Base-by-base conservation (phyloP, 2,113 vertebrate species). In the Gymnarchus niloticus region DNA sequence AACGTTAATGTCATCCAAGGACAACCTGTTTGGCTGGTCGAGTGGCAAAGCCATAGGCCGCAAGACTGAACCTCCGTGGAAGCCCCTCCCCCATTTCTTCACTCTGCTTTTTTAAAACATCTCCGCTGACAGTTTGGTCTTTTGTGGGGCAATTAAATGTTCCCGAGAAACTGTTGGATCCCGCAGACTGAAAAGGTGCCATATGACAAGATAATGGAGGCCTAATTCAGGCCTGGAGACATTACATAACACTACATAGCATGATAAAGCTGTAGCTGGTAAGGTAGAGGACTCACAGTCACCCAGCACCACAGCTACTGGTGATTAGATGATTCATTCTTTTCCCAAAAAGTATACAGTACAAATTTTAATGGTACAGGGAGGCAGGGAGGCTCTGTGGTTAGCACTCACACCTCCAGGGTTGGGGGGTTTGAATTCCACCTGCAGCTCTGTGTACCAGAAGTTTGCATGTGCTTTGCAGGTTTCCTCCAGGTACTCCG, bases 91-190 rank as follows among this genome's bases (percentile, higher is more conserved):
- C 9, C 23, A 1, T 81, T 9, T 14, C 48, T 6, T 48, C 65
- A 7, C 65, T 1, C 65, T 73, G 33, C 19, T 41, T 33, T 73
- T 33, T 73, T 41, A 51, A 6, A 1, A 4, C 77, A 44, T 73
- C 23, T 49, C 44, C 49, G 21, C 21, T 81, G 46, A 49, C 77
- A 81, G 44, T 81, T 51, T 49, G 77, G 25, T 54, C 49, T 54
- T 56, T 56, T 41, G 81, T 25, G 49, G 61, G 65, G 49, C 54
- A 21, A 77, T 52, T 56, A 56, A 41, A 77, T 54, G 84, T 85
- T 37, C 84, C 44, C 5, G 65, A 76, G n/a, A 61, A 85, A 69
- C 37, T 54, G 33, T 41, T 12, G 73, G 25, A 56, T 69, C 17
- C 49, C 51, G 49, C 23, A 56, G 77, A 73, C 48, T 54, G 49